phyloP scores from a whole-genome alignment of 2,888 invertebrate species.

The Drosophila fungiperda region DNA sequence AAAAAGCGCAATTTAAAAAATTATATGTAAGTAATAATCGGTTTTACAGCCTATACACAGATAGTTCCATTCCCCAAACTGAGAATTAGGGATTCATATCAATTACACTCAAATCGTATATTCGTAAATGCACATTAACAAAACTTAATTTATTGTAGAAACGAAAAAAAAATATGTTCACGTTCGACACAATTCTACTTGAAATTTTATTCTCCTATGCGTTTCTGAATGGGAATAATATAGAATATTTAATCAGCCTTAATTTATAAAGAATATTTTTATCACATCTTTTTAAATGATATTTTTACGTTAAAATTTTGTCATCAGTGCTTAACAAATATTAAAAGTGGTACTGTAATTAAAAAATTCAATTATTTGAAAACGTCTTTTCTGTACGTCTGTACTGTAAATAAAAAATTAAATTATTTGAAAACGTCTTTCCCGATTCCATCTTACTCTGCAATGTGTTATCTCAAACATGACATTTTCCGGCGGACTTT shows the following conservation, averaged over 20 bases:
- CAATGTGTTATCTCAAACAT: not conserved
- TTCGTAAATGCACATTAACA: not conserved
- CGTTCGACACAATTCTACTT: not conserved
- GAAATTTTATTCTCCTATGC: not conserved
- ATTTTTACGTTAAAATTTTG: not conserved
- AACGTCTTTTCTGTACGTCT: too few species aligned
- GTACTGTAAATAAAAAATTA: too few species aligned
- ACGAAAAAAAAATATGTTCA: not conserved
- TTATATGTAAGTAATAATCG: not conserved
- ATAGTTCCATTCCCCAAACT: not conserved
- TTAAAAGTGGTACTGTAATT: not conserved
- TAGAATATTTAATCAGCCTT: not conserved
- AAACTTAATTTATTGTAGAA: not conserved
- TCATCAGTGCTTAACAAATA: not conserved
- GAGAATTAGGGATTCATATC: not conserved
- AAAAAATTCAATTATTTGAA: too few species aligned
- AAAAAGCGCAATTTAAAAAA: not conserved
- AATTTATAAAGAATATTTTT: not conserved
- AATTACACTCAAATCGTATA: not conserved
- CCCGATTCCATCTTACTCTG: not conserved
- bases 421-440: not conserved
- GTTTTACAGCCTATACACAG: not conserved
- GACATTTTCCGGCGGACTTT: not conserved
- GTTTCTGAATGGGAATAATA: not conserved
- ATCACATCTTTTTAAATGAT: not conserved